Conservation (phyloP, 2,113 vertebrate species). For the Poicephalus gulielmi region DNA sequence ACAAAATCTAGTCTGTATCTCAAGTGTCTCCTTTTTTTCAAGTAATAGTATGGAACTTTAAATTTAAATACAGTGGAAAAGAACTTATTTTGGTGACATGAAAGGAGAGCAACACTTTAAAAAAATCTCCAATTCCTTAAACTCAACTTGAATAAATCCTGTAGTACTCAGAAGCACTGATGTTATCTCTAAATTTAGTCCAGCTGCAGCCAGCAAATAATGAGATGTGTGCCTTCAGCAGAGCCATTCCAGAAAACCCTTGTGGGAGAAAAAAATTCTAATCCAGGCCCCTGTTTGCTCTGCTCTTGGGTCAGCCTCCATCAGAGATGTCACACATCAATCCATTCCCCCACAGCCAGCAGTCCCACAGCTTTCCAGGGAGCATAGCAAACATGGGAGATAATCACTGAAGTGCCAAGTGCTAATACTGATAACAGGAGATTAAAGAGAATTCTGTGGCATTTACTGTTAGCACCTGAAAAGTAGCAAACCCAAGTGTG, state of each 20-base stretch:
- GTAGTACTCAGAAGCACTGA: neutral
- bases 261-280: neutral
- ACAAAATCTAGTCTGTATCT: neutral
- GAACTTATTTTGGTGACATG: neutral
- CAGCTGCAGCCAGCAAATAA: neutral
- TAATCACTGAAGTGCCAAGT: neutral
- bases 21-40: neutral
- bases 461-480: neutral
- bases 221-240: neutral
- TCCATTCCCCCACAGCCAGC: neutral
- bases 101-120: neutral
- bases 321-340: neutral
- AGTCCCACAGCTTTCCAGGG: neutral
- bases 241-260: neutral
- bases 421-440: neutral
- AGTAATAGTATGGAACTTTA: neutral
- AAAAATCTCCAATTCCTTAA: neutral
- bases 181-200: neutral
- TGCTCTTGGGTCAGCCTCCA: accelerated
- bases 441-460: neutral
- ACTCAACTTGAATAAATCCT: neutral
- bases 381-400: neutral
- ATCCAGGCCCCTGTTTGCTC: neutral
- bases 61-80: neutral
- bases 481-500: neutral